These are phyloP conservation scores for Lycocerus yunnanus DNA, from an alignment of 2,888 invertebrate genomes.

Conservation along the genomic window DNA sequence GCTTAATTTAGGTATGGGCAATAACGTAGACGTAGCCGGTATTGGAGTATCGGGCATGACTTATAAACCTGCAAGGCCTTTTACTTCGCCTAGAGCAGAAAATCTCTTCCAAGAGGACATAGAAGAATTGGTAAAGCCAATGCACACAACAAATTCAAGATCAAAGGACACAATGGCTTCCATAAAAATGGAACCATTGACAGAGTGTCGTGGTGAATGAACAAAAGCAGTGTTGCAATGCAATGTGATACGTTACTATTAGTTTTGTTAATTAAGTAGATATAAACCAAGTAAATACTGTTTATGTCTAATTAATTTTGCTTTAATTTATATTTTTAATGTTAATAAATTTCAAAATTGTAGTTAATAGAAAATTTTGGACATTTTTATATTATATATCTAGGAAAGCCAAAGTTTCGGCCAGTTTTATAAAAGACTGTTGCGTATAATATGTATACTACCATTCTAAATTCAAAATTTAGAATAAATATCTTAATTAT, in stretches of 20 bases:
- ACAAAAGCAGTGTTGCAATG: constrained; percentile 57
- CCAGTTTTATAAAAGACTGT: constrained; percentile 70
- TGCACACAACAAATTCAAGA: constrained; percentile 56
- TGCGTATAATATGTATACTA: constrained; percentile 65
- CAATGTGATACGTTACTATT: constrained; percentile 56
- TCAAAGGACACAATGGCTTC: constrained; percentile 62
- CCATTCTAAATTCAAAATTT: constrained; percentile 56
- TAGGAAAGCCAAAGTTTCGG: constrained; percentile 63
- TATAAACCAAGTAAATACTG: constrained; percentile 12
- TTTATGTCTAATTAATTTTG: constrained; percentile 35
- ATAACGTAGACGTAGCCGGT: constrained; percentile 60
- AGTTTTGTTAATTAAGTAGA: constrained; percentile 40
- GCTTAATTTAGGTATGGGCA: constrained; percentile 52
- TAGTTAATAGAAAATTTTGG: constrained; percentile 52
- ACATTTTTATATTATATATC: constrained; percentile 54
- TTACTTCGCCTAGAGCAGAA: constrained; percentile 65
- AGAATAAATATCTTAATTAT: constrained; percentile 47
- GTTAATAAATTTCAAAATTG: constrained; percentile 50
- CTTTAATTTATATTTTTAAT: constrained; percentile 42
- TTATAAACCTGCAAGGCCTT: constrained; percentile 66
- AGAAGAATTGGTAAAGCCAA: constrained; percentile 67
- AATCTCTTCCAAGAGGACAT: constrained; percentile 67
- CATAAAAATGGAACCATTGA: constrained; percentile 74
- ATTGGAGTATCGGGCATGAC: constrained; percentile 66
- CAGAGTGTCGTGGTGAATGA: constrained; percentile 69